Base-by-base conservation (phyloP, 1,140 invertebrate genomes). In the Stegodyphus mimosarum region DNA sequence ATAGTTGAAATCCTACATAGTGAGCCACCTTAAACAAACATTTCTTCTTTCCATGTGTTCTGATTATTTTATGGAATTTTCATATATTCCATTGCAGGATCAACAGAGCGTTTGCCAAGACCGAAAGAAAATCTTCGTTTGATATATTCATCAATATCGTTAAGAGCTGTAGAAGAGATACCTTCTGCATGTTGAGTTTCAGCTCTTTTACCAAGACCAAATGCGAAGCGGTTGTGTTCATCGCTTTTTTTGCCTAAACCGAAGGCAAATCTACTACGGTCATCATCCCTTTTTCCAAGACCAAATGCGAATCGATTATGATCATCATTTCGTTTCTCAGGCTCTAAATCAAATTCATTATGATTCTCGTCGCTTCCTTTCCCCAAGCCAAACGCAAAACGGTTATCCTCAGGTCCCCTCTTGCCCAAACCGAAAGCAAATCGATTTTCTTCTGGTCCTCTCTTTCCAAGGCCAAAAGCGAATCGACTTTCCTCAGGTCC, bases 111-210 rank as follows among this genome's bases (percentile, higher is more conserved):
- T 69, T 88, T 88, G 18, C 87, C 87, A 10, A 88, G 60, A 33
- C 87, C 87, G 63, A 88, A 88, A 4, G 83, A 84, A 67, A 88
- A 88, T 33, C 87, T 83, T 50, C 87, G 74, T 70, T 88, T 88
- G 6, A 88, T 86, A 52, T 83, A 87, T 51, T 88, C 87, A 18
- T 87, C 87, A 33, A 88, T 76, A n/a, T 87, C 83, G 48, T 78
- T 67, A 33, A 33, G 33, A 1, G 33, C 33, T 33, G 33, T 33
- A 1, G 33, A 33, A 33, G 33, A 33, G 33, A 33, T 33, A 33
- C 33, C 33, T 33, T 33, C 33, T 33, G 33, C 33, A 33, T 33
- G 33, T 33, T 33, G 17, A 15, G 69, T 51, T 18, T 83, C 79
- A 6, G 33, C 72, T 33, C 63, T 33, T 75, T 88, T 88, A 9